Conservation (phyloP, 2,888 invertebrate genomes). For the Luperina nickerlii region DNA sequence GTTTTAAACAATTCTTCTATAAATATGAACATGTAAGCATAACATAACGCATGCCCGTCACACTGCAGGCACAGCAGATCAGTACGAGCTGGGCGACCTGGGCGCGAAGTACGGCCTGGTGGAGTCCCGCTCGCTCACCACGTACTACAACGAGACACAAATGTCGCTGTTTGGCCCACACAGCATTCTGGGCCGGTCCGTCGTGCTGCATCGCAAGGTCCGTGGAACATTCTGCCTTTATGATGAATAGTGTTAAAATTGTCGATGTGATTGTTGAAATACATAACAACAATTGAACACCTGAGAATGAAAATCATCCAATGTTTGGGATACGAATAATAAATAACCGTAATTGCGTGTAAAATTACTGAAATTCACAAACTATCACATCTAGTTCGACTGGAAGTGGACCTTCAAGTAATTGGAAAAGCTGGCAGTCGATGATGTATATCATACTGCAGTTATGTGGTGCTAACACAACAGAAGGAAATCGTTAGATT, state of each 20-base stretch:
- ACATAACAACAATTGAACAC: background rate
- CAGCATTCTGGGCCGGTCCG: slow-evolving; percentile 96
- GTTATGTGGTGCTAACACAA: too few relatives aligned
- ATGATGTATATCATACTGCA: background rate
- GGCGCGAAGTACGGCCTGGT: slow-evolving; percentile 96
- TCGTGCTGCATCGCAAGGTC: slow-evolving; percentile 94
- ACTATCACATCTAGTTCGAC: background rate
- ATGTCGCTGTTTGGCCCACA: slow-evolving; percentile 95
- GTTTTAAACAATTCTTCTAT: background rate
- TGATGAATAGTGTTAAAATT: background rate
- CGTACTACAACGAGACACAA: slow-evolving; percentile 94
- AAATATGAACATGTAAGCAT: too few relatives aligned
- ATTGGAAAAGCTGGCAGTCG: background rate
- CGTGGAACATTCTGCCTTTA: background rate
- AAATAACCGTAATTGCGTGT: background rate
- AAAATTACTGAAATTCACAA: background rate
- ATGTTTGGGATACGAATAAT: background rate
- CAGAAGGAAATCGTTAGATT: background rate
- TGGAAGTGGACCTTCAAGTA: background rate
- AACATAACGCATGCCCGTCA: background rate
- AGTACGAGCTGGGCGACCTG: slow-evolving; percentile 96
- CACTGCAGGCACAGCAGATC: slow-evolving; percentile 93
- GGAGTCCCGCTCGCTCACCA: slow-evolving; percentile 90
- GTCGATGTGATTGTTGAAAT: background rate
- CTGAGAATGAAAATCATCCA: background rate